phyloP scores from a whole-genome alignment of 2,797 vertebrate species.

The Falco rusticolus region DNA sequence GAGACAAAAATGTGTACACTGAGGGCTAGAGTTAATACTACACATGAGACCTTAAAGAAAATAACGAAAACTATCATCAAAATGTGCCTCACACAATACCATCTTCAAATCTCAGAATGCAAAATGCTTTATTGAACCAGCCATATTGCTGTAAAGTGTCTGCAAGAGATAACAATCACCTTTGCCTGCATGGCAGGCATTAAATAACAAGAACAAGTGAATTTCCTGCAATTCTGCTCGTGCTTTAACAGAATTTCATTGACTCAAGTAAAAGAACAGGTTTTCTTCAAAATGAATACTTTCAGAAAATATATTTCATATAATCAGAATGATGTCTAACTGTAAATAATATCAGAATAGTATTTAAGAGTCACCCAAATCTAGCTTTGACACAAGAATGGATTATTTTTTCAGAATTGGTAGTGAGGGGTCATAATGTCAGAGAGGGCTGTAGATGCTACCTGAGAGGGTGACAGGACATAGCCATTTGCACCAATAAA shows the following conservation, averaged over 20 bases:
- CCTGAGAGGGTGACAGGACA: fast-evolving
- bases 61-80: not conserved
- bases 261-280: not conserved
- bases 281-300: not conserved
- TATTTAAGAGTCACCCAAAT: not conserved
- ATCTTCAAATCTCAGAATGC: not conserved
- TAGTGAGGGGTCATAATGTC: not conserved
- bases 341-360: not conserved
- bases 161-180: not conserved
- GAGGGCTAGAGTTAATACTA: not conserved
- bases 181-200: not conserved
- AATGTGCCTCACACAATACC: not conserved
- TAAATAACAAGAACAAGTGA: not conserved
- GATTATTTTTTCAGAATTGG: not conserved
- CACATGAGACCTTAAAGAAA: not conserved
- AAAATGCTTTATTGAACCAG: not conserved
- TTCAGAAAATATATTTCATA: not conserved
- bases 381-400: not conserved
- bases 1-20: not conserved
- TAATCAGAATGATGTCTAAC: not conserved
- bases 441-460: not conserved
- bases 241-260: not conserved
- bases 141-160: not conserved
- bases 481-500: not conserved
- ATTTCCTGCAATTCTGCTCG: not conserved